These are phyloP conservation scores for Macrocentrus cingulum DNA, from an alignment of 1,140 invertebrate species.

Conservation along the genomic window DNA sequence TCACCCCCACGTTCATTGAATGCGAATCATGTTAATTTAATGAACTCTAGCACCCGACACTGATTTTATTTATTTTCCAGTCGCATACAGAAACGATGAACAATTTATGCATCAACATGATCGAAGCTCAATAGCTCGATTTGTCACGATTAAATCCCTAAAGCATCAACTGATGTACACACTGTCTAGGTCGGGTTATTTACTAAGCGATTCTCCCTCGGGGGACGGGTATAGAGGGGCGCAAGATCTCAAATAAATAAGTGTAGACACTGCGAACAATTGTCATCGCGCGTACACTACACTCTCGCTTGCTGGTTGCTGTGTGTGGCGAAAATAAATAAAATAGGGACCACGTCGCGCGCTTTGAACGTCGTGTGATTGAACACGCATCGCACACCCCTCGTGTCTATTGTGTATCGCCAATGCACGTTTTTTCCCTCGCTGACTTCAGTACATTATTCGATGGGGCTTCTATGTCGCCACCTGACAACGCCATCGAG, in stretches of 20 bases:
- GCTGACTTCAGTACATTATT: constrained; percentile 3
- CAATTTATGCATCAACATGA: background rate
- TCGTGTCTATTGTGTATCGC: background rate
- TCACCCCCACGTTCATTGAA: background rate
- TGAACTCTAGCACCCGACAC: constrained; percentile 1
- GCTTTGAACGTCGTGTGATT: constrained; percentile 5
- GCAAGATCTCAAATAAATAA: constrained; percentile 30
- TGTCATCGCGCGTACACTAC: constrained; percentile 21
- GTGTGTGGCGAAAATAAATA: constrained; percentile 31
- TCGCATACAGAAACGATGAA: background rate
- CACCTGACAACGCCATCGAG: background rate
- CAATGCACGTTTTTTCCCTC: background rate
- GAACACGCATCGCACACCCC: background rate
- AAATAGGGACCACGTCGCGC: constrained; percentile 16
- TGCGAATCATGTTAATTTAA: constrained; percentile 9
- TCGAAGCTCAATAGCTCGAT: too few species aligned
- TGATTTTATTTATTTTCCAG: constrained; percentile 2
- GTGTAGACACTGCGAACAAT: constrained; percentile 24
- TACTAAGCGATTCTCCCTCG: background rate
- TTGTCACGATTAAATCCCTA: background rate
- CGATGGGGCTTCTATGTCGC: constrained; percentile 1
- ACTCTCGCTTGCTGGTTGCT: background rate
- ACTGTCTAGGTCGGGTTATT: too few species aligned
- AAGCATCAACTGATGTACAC: background rate
- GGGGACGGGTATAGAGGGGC: background rate